Percentiles rank a stretch among this genome's conserved stretches.
These are phyloP conservation scores for Drosophila neocordata DNA, from an alignment of 1,140 invertebrate species.

Conservation along the genomic window DNA sequence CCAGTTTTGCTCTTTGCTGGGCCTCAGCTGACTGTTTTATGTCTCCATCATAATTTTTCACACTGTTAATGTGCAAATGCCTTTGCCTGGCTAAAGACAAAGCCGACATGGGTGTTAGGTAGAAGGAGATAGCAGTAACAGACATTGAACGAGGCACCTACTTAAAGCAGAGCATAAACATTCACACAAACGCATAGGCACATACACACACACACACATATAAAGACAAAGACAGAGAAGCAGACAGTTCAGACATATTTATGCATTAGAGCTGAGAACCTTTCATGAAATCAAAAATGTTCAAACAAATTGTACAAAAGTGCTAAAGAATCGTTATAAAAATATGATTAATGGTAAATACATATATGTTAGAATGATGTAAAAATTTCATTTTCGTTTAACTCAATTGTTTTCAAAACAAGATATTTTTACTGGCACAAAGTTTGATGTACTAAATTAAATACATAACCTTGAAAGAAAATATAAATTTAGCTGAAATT, in stretches of 20 bases:
- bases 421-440: no score
- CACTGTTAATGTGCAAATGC: slow-evolving; percentile 79
- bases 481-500: no score
- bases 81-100: slow-evolving; percentile 35
- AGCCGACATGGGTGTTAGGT: neutral
- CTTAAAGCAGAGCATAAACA: slow-evolving; percentile 39
- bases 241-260: slow-evolving; percentile 15
- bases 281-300: no score
- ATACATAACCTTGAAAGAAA: no score
- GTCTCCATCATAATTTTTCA: slow-evolving; percentile 81
- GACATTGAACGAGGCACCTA: slow-evolving; percentile 21
- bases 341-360: no score
- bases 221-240: slow-evolving; percentile 1
- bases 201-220: neutral
- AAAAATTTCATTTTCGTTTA: no score
- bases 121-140: slow-evolving; percentile 10
- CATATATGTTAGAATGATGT: no score
- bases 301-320: no score
- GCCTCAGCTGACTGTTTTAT: slow-evolving; percentile 76
- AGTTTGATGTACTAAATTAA: no score
- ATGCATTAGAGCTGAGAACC: slow-evolving; percentile 12
- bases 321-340: no score
- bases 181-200: slow-evolving; percentile 17
- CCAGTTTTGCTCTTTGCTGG: slow-evolving; percentile 24
- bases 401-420: no score